Base-by-base conservation (phyloP, 2,888 invertebrate genomes). In the Sinhomidia bicolor region DNA sequence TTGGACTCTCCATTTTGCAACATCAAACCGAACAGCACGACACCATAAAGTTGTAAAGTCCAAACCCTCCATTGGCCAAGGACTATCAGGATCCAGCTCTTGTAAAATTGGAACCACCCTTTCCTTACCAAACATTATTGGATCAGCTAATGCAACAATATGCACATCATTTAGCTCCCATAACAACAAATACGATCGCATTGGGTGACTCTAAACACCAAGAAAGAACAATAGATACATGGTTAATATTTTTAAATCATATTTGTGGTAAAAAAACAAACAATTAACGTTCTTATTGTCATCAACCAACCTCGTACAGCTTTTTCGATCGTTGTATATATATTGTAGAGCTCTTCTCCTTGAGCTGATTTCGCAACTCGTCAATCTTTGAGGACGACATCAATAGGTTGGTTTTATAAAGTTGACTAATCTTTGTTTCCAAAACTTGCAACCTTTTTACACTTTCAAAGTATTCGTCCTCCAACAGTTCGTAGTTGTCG, bases 391-490 rank as follows among this genome's bases (percentile, higher is more conserved):
- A 97, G 9, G 96, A 96, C 0, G 98, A 97, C 57, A 98, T 95
- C 92, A 98, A 95, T 4, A 98, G 94, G 93, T 98, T 96, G 1
- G 96, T 96, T 93, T 97, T 96, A 93, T 96, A 96, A 32, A 98
- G 94, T 93, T 97, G 96, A 17, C 95, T 95, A 20, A 97, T 94
- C 94, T 98, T 98, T 23, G 97, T 96, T 92, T 98, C 98, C 32
- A 99, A 94, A 95, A 98, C 96, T 85, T 97, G 96, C 89, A 97
- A 95, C 23, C 99, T 95, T 93, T 98, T 98, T 92, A 98, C 95
- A 93, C 97, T 97, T 93, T 99, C 99, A 92, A 97, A 96, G 93
- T 98, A 98, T 93, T 99, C 99, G 93, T 99, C 99, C 93, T 98
- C 98, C 71, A 99, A 93, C 0, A 99, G 94, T 93, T 99, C 99